These are phyloP conservation scores for Euplexia lucipara DNA, from an alignment of 2,888 invertebrate species.

Conservation along the genomic window DNA sequence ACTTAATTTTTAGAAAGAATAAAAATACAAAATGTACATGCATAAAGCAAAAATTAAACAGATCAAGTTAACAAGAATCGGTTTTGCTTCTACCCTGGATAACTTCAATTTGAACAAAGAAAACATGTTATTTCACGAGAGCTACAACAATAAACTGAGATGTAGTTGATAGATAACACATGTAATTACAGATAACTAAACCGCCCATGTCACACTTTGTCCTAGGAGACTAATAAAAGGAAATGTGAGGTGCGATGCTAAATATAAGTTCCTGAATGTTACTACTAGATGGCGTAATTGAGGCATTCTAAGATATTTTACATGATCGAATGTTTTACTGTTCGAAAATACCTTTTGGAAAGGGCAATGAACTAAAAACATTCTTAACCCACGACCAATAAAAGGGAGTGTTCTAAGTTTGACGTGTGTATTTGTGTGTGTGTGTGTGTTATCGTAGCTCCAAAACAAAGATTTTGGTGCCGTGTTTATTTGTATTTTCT, in stretches of 20 bases:
- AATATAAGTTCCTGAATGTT: conserved; percentile 10
- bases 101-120: conserved; percentile 11
- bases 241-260: neutral
- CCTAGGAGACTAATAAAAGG: neutral
- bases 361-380: too few relatives aligned
- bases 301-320: neutral
- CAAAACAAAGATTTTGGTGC: too few relatives aligned
- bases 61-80: neutral
- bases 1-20: too few relatives aligned
- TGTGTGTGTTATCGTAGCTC: too few relatives aligned
- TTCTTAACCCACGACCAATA: too few relatives aligned
- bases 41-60: neutral
- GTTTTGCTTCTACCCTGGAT: neutral
- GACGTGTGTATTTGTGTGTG: too few relatives aligned
- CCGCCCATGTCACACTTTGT: neutral
- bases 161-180: conserved; percentile 6
- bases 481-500: too few relatives aligned
- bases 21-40: neutral
- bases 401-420: too few relatives aligned
- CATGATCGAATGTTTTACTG: too few relatives aligned
- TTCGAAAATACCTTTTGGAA: too few relatives aligned
- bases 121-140: conserved; percentile 7
- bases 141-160: neutral
- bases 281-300: conserved; percentile 14
- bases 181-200: conserved; percentile 4